phyloP scores from a whole-genome alignment of 2,797 vertebrate genomes.

The Tiaroga cobitis region DNA sequence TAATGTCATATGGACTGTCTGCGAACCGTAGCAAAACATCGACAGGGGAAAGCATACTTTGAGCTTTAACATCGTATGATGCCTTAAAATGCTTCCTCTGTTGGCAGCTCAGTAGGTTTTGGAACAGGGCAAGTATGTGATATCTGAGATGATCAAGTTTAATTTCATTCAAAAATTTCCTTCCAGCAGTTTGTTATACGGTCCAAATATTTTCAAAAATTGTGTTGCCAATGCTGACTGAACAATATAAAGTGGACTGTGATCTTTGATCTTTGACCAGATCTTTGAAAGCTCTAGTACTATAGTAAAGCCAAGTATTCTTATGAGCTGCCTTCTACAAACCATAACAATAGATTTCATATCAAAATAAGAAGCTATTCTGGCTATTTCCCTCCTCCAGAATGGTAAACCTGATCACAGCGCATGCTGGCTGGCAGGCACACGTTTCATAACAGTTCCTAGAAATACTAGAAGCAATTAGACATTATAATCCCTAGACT shows the following conservation, averaged over 20 bases:
- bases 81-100: constrained; percentile 1
- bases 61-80: background rate
- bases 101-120: background rate
- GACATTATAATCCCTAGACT: background rate
- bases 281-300: constrained; percentile 20
- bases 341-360: constrained; percentile 50
- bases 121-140: background rate
- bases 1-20: background rate
- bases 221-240: constrained; percentile 6
- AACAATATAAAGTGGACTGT: constrained; percentile 3
- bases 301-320: constrained; percentile 37
- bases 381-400: constrained; percentile 24
- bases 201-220: constrained; percentile 3
- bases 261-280: background rate
- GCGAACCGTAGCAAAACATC: background rate
- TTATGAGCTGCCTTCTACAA: constrained; percentile 42
- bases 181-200: constrained; percentile 6
- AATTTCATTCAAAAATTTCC: background rate
- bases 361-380: constrained; percentile 45
- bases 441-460: constrained; percentile 11
- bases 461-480: constrained; percentile 13
- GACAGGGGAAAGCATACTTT: background rate
- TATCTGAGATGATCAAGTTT: background rate
- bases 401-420: constrained; percentile 44
- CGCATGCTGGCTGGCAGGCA: constrained; percentile 54